Base-by-base conservation (phyloP, 1,140 invertebrate species). In the Charaxes varanes region DNA sequence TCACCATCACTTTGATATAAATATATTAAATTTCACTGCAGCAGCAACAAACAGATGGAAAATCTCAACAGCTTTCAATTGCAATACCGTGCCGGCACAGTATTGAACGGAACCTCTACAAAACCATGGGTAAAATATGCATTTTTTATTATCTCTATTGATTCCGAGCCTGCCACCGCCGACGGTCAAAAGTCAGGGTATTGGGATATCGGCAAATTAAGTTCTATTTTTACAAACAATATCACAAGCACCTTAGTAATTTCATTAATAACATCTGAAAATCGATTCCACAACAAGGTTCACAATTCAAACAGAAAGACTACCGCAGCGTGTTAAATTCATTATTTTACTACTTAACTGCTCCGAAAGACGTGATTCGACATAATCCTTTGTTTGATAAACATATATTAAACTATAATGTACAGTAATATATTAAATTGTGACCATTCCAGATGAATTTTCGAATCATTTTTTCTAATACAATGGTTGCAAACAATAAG, bases 211-310 rank as follows among this genome's bases (percentile, higher is more conserved):
- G 42, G 35, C 30, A 28, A 32, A 71, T 60, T 60, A 48, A 55
- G 61, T 70, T 66, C 55, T 47, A 48, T 62, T 59, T n/a, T 58
- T 59, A 56, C 56, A 46, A 57, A 72, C 56, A 62, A 68, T 74
- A 78, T 74, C 64, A 58, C 67, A 48, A 70, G 61, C 69, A 77
- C 66, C 63, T 74, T 65, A 52, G 59, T 79, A 79, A 79, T 81
- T 81, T 79, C 70, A 77, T 81, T 81, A 81, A 81, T 81, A 81
- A 79, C 70, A 76, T 63, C 68, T 77, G 77, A 81, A 81, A 79
- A 81, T 81, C 77, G 77, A 79, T 81, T 57, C 58, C 59, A 79
- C 67, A 72, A 71, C 67, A 72, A 71, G 57, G 62, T 67, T 66
- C 66, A 73, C 71, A 72, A 79, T 73, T 76, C 72, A 66, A 69